These are phyloP conservation scores for Trichogramma evanescens DNA, from an alignment of 2,888 invertebrate species.

Conservation along the genomic window DNA sequence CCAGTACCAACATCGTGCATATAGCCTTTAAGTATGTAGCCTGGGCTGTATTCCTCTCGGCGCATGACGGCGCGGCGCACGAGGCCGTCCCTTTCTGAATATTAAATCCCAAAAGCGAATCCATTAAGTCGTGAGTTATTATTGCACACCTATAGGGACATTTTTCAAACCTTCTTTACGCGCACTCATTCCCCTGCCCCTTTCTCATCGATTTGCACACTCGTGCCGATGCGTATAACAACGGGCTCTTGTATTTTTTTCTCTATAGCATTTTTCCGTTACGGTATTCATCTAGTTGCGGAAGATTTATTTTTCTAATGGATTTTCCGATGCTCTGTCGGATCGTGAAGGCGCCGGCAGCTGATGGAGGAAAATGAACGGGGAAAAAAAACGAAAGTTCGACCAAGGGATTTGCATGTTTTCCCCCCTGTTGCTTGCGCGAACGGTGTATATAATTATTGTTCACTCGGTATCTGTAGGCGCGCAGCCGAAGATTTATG, in stretches of 20 bases:
- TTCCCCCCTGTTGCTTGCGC: not conserved
- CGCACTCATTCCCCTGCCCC: not conserved
- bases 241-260: not conserved
- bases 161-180: not conserved
- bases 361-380: no score
- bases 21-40: no score
- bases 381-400: no score
- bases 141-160: slow-evolving; percentile 6
- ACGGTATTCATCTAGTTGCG: not conserved
- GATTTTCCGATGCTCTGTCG: slow-evolving; percentile 11
- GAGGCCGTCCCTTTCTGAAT: no score
- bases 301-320: slow-evolving; percentile 20
- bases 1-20: slow-evolving; percentile 10
- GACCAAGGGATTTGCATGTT: not conserved
- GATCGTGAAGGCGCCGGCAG: no score
- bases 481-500: no score
- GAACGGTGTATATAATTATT: no score
- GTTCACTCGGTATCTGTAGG: no score
- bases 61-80: no score
- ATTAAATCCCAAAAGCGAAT: not conserved
- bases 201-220: slow-evolving; percentile 3
- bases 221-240: not conserved
- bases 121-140: slow-evolving; percentile 21
- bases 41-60: no score
- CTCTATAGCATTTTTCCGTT: slow-evolving; percentile 6